Conservation (phyloP, 2,113 vertebrate species). For the Thamnophis sirtalis region DNA sequence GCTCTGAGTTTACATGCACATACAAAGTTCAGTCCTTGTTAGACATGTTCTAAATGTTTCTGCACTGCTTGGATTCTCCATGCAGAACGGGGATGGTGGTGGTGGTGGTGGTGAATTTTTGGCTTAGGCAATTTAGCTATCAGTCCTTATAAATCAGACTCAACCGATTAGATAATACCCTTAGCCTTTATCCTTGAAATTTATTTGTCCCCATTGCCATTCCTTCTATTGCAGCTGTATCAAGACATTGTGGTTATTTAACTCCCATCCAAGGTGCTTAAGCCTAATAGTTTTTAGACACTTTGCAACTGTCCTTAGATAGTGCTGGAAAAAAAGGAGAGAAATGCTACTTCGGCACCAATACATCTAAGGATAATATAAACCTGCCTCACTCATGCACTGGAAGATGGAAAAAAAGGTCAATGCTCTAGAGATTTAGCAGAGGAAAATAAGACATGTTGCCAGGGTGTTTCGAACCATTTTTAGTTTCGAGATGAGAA, state of each 20-base stretch:
- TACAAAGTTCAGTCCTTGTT: not conserved
- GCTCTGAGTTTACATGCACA: not conserved
- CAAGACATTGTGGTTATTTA: not conserved
- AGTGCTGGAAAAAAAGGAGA: not conserved
- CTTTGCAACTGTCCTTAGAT: not conserved
- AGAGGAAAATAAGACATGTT: not conserved
- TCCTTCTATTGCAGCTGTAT: not conserved
- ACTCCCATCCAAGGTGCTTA: not conserved
- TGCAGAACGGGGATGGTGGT: no score
- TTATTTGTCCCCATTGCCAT: not conserved
- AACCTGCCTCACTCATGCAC: not conserved
- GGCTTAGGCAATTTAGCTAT: not conserved
- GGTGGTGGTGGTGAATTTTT: not conserved
- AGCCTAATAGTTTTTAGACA: not conserved
- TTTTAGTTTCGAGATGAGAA: not conserved
- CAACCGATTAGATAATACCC: not conserved
- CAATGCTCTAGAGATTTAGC: not conserved
- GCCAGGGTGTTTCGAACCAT: not conserved
- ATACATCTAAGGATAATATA: not conserved
- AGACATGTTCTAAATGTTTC: not conserved
- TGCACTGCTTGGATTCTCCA: not conserved
- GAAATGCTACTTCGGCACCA: not conserved
- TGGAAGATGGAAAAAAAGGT: not conserved
- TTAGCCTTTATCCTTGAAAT: not conserved
- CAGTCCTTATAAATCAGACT: not conserved